Percentiles rank a stretch among this genome's conserved stretches.
These are phyloP conservation scores for Eonycteris spelaea DNA, from an alignment of 2,113 vertebrate species.

Conservation along the genomic window DNA sequence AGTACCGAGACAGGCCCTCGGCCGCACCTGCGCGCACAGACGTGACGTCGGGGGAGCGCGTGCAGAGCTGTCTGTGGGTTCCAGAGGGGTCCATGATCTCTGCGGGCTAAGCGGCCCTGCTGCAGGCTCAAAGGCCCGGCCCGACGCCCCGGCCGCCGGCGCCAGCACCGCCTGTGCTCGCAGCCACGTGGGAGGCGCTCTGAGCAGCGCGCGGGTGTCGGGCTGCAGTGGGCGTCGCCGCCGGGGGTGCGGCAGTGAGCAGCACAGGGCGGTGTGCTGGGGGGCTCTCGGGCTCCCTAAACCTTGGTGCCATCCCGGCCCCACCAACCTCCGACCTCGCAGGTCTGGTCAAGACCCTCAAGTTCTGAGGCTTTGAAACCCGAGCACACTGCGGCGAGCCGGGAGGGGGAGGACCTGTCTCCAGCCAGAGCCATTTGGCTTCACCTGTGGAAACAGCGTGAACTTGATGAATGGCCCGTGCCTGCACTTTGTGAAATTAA, in stretches of 20 bases:
- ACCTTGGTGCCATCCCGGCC: too few species aligned
- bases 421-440: neutral
- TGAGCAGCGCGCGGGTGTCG: rapidly evolving
- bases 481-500: slow-evolving; percentile 55
- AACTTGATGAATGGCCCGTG: neutral
- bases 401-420: neutral
- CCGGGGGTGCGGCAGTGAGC: neutral
- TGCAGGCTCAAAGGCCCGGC: neutral
- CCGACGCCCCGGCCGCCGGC: neutral
- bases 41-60: rapidly evolving
- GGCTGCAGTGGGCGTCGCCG: neutral
- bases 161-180: neutral
- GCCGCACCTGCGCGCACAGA: neutral
- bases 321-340: neutral
- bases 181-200: neutral
- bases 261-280: rapidly evolving
- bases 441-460: slow-evolving; percentile 24
- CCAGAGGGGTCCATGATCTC: neutral
- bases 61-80: neutral
- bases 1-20: rapidly evolving
- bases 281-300: neutral
- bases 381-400: neutral
- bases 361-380: neutral
- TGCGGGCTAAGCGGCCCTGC: rapidly evolving
- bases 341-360: neutral